Conservation (phyloP, 2,888 invertebrate species). For the Tipula lateralis region DNA sequence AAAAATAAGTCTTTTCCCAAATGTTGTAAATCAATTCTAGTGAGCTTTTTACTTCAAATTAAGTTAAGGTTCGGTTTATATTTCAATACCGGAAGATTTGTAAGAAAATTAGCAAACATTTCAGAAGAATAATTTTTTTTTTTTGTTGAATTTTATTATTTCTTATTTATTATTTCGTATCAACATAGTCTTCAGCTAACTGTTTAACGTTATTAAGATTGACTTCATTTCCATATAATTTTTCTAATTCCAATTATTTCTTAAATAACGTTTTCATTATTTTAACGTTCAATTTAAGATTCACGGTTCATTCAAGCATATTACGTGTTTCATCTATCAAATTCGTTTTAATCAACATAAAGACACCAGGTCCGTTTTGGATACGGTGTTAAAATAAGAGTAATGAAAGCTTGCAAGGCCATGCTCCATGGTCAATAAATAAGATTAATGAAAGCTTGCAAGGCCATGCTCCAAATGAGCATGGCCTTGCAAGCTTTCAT, state of each 20-base stretch:
- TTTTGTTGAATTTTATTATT: too few relatives aligned
- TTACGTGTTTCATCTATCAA: conserved; percentile 67
- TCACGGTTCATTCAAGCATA: conserved; percentile 72
- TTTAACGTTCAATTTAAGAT: conserved; percentile 67
- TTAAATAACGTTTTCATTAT: conserved; percentile 84
- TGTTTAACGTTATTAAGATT: conserved; percentile 61
- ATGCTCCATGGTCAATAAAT: conserved; percentile 90
- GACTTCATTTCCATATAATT: conserved; percentile 63
- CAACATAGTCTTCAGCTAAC: conserved; percentile 53
- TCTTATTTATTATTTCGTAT: conserved; percentile 37
- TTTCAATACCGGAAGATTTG: too few relatives aligned
- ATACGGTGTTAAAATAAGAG: conserved; percentile 71
- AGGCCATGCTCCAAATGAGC: conserved; percentile 85
- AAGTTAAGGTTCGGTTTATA: too few relatives aligned
- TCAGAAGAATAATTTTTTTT: too few relatives aligned
- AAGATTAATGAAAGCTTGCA: conserved; percentile 70
- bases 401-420: conserved; percentile 75
- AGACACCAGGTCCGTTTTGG: conserved; percentile 81
- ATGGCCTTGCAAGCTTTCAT: conserved; percentile 74
- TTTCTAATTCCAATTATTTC: conserved; percentile 81
- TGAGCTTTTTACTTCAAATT: too few relatives aligned
- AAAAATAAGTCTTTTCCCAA: too few relatives aligned
- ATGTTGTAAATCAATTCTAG: too few relatives aligned
- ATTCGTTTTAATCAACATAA: conserved; percentile 70
- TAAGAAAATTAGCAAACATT: too few relatives aligned